Percentiles rank a stretch among this genome's conserved stretches.
Evolutionary conservation across 2,113 vertebrate species (phyloP).

Genomic region (Pangasianodon gigas): DNA sequence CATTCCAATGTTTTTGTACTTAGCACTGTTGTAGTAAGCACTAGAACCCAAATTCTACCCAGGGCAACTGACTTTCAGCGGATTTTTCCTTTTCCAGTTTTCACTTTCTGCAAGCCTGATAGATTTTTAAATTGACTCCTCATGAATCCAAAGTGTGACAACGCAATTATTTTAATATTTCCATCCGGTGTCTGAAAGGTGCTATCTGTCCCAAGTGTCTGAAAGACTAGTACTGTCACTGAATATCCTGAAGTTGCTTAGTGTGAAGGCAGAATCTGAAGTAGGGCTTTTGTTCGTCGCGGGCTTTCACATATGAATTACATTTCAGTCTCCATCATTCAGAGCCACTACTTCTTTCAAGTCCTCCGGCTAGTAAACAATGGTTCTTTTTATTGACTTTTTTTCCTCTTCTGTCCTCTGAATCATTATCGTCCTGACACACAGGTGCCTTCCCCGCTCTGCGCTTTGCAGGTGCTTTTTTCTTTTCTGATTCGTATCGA

Average conservation of each 20-base stretch:
- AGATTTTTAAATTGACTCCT: neutral
- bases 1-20: neutral
- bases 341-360: constrained; percentile 4
- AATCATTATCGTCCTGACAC: constrained; percentile 20
- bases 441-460: neutral
- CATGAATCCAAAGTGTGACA: neutral
- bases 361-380: constrained; percentile 25
- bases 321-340: constrained; percentile 16
- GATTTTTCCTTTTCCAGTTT: neutral
- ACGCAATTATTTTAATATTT: neutral
- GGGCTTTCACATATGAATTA: constrained; percentile 25
- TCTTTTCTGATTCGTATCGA: neutral
- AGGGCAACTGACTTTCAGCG: neutral
- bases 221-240: neutral
- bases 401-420: neutral
- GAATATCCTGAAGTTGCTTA: neutral
- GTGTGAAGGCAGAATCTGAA: constrained; percentile 10
- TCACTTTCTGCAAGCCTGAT: neutral
- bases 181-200: neutral
- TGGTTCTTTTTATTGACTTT: constrained; percentile 16
- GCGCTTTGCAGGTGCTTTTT: constrained; percentile 7
- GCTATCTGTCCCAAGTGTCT: neutral
- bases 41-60: neutral
- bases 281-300: neutral
- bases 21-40: neutral